Conservation (phyloP, 2,113 vertebrate genomes). For the Corvus cornix region DNA sequence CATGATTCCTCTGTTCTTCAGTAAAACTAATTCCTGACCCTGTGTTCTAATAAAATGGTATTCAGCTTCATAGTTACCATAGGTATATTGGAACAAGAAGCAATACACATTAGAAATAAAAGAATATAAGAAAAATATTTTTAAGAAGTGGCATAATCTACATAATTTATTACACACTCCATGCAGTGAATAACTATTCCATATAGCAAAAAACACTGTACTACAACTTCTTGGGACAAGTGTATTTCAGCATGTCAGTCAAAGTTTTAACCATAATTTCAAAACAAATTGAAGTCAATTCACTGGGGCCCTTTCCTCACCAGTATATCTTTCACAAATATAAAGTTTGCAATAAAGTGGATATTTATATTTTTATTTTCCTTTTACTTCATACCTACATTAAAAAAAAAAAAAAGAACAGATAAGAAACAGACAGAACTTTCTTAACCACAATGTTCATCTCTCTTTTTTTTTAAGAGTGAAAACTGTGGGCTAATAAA, state of each 20-base stretch:
- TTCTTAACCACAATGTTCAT: constrained; percentile 62
- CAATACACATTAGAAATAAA: not conserved
- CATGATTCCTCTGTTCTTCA: not conserved
- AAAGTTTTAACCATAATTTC: not conserved
- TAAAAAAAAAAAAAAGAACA: not conserved
- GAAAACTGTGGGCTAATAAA: constrained; percentile 81
- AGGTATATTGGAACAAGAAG: not conserved
- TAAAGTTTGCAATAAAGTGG: not conserved
- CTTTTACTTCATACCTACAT: not conserved
- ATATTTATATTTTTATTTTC: constrained; percentile 24
- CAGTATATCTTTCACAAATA: not conserved
- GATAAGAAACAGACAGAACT: constrained; percentile 32
- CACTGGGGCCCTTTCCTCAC: not conserved
- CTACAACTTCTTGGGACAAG: not conserved
- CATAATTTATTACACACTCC: not conserved
- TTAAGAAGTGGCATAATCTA: not conserved
- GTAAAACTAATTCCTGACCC: not conserved
- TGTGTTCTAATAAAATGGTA: not conserved
- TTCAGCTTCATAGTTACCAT: not conserved
- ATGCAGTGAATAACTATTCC: not conserved
- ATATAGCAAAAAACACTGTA: not conserved
- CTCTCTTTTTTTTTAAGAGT: constrained; percentile 62
- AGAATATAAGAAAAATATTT: not conserved
- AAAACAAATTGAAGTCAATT: constrained; percentile 17
- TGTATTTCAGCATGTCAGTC: not conserved